Conservation (phyloP, 2,113 vertebrate genomes). For the Rostratula benghalensis region DNA sequence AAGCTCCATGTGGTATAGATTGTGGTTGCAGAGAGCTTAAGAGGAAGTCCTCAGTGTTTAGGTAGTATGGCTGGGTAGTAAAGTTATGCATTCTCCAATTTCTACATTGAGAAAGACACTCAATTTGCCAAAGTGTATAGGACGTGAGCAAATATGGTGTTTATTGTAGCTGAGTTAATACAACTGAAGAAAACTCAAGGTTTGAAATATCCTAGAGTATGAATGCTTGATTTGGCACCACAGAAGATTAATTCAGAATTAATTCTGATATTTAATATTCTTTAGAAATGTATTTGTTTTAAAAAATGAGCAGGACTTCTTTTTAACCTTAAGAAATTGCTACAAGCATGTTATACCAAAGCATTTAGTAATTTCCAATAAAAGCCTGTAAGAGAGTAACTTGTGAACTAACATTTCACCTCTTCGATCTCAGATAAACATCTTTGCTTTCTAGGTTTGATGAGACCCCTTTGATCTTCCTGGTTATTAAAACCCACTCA, state of each 20-base stretch:
- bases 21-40: not conserved
- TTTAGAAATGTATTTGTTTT: not conserved
- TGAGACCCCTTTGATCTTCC: not conserved
- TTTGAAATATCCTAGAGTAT: not conserved
- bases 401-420: not conserved
- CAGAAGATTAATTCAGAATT: not conserved
- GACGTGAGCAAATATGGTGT: not conserved
- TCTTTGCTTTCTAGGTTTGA: not conserved
- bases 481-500: not conserved
- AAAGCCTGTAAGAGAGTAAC: not conserved
- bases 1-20: no score
- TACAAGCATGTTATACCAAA: not conserved
- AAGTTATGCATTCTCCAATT: not conserved
- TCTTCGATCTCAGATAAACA: not conserved
- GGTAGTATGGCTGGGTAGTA: no score
- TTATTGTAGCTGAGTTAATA: not conserved
- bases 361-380: not conserved
- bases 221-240: not conserved
- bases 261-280: not conserved
- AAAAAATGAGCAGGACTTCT: not conserved
- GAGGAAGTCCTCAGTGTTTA: not conserved
- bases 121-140: not conserved
- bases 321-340: not conserved
- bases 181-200: not conserved
- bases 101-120: not conserved